Evolutionary conservation across 2,888 invertebrate species (phyloP).

Genomic region (Dynastes grantii): DNA sequence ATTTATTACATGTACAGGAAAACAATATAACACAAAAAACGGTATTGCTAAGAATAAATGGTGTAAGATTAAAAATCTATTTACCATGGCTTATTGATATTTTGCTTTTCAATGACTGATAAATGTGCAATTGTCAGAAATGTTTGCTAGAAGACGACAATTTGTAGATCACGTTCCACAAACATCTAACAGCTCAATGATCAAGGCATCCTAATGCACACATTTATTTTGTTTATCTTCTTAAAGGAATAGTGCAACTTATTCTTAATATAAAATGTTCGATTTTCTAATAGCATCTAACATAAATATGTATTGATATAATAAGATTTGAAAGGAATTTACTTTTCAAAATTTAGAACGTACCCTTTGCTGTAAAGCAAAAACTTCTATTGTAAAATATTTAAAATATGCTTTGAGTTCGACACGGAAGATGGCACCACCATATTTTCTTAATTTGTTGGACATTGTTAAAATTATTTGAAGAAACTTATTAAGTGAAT

Average conservation of each 20-base stretch:
- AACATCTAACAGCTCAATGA: slow-evolving; percentile 1
- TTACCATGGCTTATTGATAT: slow-evolving; percentile 65
- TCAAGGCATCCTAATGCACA: background rate
- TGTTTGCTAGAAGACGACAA: slow-evolving; percentile 60
- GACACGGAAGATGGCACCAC: too few species aligned
- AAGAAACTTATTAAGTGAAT: too few species aligned
- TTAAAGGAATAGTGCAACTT: too few species aligned
- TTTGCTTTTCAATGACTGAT: slow-evolving; percentile 60
- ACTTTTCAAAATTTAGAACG: slow-evolving; percentile 12
- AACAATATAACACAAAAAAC: slow-evolving; percentile 43
- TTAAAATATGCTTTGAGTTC: too few species aligned
- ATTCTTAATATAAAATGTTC: slow-evolving; percentile 46
- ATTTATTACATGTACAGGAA: slow-evolving; percentile 44
- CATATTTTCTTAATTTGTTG: too few species aligned
- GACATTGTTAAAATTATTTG: too few species aligned
- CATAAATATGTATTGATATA: background rate
- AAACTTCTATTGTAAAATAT: too few species aligned
- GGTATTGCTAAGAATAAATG: slow-evolving; percentile 1
- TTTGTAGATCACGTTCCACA: slow-evolving; percentile 54
- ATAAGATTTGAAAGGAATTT: background rate
- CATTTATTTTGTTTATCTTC: too few species aligned
- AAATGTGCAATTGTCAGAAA: slow-evolving; percentile 60
- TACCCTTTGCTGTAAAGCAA: background rate
- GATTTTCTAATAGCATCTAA: slow-evolving; percentile 18
- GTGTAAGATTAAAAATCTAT: slow-evolving; percentile 49